Evolutionary conservation across 2,888 invertebrate genomes (phyloP), one percentile per base, ranked within the genome.

Genomic region (Coenonympha arcania): DNA sequence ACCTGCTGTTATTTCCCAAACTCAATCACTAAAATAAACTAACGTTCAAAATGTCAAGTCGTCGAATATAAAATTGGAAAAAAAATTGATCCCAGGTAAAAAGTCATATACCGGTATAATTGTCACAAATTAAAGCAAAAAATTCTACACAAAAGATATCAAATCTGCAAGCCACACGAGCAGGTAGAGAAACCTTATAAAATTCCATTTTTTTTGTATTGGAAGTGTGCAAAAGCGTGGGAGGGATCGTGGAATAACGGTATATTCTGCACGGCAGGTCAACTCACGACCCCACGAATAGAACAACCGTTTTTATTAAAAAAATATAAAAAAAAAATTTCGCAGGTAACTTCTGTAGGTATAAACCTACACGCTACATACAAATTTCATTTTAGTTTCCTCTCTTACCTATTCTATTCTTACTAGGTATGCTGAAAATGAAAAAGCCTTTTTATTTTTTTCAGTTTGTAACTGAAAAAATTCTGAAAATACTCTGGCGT

Each of bases 41-140:
- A 48, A 53, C 74, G 73, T 75, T 82, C 81, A 76, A 81, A 85
- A 82, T 70, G 75, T 77, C 71, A 76, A 71, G 73, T 69, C 63
- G 56, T 59, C 66, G 73, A 16, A 33, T 33, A 73, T 11, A 19
- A 15, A 42, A 15, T 8, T 0, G n/a, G n/a, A n/a, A n/a, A 61
- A 57, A 63, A 71, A 81, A 84, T 79, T 80, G 79, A 69, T 59
- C 59, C 65, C 86, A 86, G 86, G 85, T 85, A 86, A 86, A 85
- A 86, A 85, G 85, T 85, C 81, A 85, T 84, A 82, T 83, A 84
- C 85, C 83, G 85, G 73, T 85, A 85, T 86, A 86, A 85, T 85
- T 86, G 85, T 85, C 86, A 86, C 86, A 86, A 86, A 86, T 86
- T 85, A 81, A 85, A 71, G 84, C 85, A 86, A 86, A 86, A 86